phyloP scores from a whole-genome alignment of 1,140 invertebrate species.

The Drosophila miranda region DNA sequence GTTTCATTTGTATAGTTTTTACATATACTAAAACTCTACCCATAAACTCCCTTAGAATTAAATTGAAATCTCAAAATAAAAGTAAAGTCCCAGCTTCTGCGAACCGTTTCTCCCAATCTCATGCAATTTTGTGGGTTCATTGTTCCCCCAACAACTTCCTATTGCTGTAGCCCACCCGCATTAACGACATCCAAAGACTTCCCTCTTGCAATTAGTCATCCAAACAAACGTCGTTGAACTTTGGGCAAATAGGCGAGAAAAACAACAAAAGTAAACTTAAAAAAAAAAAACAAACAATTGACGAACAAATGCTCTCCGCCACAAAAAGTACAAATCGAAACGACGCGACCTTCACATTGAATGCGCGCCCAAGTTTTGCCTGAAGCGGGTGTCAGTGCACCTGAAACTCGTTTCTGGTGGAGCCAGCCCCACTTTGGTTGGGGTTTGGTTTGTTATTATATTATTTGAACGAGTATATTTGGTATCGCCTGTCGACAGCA shows the following conservation, averaged over 20 bases:
- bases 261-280: slow-evolving; percentile 36
- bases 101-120: background rate
- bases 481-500: slow-evolving; percentile 52
- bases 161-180: slow-evolving; percentile 42
- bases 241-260: slow-evolving; percentile 4
- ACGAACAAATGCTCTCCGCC: slow-evolving; percentile 11
- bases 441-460: slow-evolving; percentile 41
- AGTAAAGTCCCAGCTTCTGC: too few relatives aligned
- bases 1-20: too few relatives aligned
- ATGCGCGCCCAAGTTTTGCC: slow-evolving; percentile 47
- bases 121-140: slow-evolving; percentile 25
- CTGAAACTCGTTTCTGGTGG: slow-evolving; percentile 48
- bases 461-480: slow-evolving; percentile 52
- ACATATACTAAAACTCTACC: too few relatives aligned
- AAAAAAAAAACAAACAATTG: slow-evolving; percentile 21
- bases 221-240: slow-evolving; percentile 56
- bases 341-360: slow-evolving; percentile 72
- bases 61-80: background rate
- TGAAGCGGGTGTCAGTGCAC: slow-evolving; percentile 64
- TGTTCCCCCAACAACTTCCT: slow-evolving; percentile 34
- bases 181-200: slow-evolving; percentile 52
- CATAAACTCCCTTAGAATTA: background rate
- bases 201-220: slow-evolving; percentile 67
- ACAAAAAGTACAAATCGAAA: slow-evolving; percentile 28
- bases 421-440: slow-evolving; percentile 27